phyloP scores from a whole-genome alignment of 2,113 vertebrate species.

The Indri indri region DNA sequence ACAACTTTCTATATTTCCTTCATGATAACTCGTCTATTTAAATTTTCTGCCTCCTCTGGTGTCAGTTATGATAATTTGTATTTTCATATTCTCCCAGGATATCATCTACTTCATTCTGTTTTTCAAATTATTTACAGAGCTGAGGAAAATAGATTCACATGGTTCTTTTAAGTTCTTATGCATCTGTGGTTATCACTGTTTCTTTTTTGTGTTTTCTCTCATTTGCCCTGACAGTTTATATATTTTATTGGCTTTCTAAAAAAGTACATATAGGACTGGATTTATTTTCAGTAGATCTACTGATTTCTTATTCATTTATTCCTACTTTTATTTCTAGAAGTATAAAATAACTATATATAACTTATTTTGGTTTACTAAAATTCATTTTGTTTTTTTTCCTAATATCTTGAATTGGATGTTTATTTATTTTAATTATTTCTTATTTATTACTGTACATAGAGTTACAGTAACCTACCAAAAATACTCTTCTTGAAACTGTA shows the following conservation, averaged over 20 bases:
- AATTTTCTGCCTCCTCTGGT: not conserved
- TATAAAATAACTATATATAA: not conserved
- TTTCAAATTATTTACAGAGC: constrained; percentile 1
- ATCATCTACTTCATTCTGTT: not conserved
- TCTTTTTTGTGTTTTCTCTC: not conserved
- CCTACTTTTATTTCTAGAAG: not conserved
- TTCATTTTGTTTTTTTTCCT: constrained; percentile 9
- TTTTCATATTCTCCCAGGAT: not conserved
- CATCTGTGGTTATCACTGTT: not conserved
- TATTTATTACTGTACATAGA: not conserved
- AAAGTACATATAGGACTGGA: not conserved
- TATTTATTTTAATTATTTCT: not conserved
- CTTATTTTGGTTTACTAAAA: not conserved
- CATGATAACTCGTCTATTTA: not conserved
- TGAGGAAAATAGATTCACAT: not conserved
- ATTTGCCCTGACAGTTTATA: not conserved
- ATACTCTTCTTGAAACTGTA: not conserved
- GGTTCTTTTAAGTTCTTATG: not conserved
- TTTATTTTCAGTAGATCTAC: not conserved
- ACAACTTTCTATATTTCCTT: not conserved
- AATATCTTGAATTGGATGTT: not conserved
- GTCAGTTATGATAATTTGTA: not conserved
- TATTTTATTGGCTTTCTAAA: not conserved
- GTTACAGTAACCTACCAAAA: not conserved
- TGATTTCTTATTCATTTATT: not conserved